Conservation (phyloP, 2,888 invertebrate species). For the Lycia hirtaria region DNA sequence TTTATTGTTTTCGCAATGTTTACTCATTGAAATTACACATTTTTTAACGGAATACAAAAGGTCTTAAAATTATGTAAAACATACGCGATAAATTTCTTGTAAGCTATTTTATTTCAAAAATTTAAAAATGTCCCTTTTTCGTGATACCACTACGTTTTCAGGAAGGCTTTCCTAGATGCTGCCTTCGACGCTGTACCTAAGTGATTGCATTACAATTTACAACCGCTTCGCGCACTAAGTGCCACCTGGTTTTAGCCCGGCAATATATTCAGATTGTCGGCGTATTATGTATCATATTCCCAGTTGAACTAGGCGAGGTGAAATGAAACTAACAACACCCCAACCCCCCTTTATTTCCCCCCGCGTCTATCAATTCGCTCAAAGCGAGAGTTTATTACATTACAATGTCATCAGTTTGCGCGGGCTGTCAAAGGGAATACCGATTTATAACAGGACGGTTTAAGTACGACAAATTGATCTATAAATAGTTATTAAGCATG, state of each 20-base stretch:
- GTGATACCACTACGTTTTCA: not conserved
- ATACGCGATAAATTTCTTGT: no score
- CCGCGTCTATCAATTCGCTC: slow-evolving; percentile 19
- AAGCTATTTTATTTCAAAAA: no score
- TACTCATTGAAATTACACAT: no score
- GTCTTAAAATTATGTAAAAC: no score
- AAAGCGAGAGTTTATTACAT: slow-evolving; percentile 28
- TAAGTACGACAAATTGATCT: slow-evolving; percentile 19
- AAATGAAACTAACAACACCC: slow-evolving; percentile 10
- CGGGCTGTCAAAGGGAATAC: slow-evolving; percentile 20
- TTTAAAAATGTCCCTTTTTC: no score
- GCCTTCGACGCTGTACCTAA: not conserved
- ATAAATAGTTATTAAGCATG: slow-evolving; percentile 14
- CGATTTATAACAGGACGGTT: slow-evolving; percentile 5
- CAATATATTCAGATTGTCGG: slow-evolving; percentile 15
- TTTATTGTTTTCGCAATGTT: no score
- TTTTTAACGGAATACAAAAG: no score
- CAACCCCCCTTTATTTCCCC: not conserved
- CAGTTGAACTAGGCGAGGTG: slow-evolving; percentile 8
- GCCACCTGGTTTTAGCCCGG: slow-evolving; percentile 4
- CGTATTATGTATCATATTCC: slow-evolving; percentile 17
- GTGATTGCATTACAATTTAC: slow-evolving; percentile 8
- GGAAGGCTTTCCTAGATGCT: no score
- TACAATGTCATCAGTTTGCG: slow-evolving; percentile 25
- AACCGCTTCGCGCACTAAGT: not conserved